Base-by-base conservation (phyloP, 2,888 invertebrate species). In the Cephonodes hylas region DNA sequence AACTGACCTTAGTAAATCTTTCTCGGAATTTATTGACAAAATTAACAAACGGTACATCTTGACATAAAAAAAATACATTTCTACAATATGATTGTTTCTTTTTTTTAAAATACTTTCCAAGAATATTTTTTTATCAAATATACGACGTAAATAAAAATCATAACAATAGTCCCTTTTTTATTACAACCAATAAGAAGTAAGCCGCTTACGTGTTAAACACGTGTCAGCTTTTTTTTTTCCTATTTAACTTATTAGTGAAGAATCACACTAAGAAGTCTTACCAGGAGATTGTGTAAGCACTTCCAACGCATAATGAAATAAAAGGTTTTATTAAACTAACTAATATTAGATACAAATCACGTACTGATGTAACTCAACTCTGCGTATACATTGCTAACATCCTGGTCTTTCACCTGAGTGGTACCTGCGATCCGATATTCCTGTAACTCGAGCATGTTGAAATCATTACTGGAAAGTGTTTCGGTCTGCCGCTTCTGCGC, bases 381-480 rank as follows among this genome's bases (percentile, higher is more conserved):
- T 72, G 64, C 64, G 70, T 72, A 72, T 53, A 53, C 18, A 10
- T 61, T 64, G 62, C 67, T 71, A 70, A 80, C 78, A 81, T 85
- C 81, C 83, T 82, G 81, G 71, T 81, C 76, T 80, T 77, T 79
- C 75, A 72, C 73, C 70, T 10, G 71, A 63, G 71, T 72, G 69
- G 65, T 71, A 67, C 73, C 65, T 59, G 63, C 76, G 80, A 85
- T 83, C 65, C 70, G 83, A 84, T 85, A 83, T 84, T 84, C 83
- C 81, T 77, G 86, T 83, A 86, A 89, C 77, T 73, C 68, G 79
- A 86, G 80, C 68, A 71, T 81, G 79, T 82, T 83, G 81, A 81
- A 84, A 85, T 81, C 81, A 76, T 85, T 84, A 80, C 84, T 83
- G 85, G 86, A 86, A 88, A 88, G 84, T 85, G 86, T 88, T 87